Conservation (phyloP, 2,888 invertebrate species). For the Trichacis sp. region DNA sequence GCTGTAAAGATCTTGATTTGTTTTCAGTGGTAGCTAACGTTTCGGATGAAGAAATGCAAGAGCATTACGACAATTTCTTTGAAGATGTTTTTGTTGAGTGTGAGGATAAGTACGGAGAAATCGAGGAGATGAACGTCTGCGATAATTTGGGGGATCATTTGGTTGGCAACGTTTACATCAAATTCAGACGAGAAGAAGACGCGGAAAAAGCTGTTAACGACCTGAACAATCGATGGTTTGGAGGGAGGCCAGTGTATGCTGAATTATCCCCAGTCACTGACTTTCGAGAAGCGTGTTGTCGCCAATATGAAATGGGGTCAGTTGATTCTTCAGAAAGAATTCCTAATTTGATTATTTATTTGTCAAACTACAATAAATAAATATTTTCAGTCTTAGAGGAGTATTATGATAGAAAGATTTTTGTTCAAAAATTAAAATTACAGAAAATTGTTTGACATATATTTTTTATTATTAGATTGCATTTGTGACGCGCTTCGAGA, state of each 20-base stretch:
- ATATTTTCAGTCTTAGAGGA: too few species aligned
- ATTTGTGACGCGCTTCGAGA: too few species aligned
- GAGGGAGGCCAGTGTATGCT: constrained; percentile 96
- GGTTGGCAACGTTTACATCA: constrained; percentile 99
- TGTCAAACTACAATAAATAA: too few species aligned
- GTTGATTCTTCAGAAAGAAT: constrained; percentile 35
- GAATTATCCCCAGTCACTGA: constrained; percentile 99
- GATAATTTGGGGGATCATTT: constrained; percentile 99
- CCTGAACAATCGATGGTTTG: constrained; percentile 99
- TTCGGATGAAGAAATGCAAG: constrained; percentile 98
- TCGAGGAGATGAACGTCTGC: constrained; percentile 99
- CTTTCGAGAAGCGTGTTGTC: constrained; percentile 98
- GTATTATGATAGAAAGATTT: too few species aligned
- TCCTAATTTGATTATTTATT: not conserved
- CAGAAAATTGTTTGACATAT: too few species aligned
- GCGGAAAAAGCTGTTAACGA: constrained; percentile 98
- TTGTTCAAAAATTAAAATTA: too few species aligned
- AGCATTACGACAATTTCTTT: constrained; percentile 99
- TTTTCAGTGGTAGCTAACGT: constrained; percentile 87
- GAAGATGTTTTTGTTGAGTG: constrained; percentile 99
- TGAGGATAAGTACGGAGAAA: constrained; percentile 99
- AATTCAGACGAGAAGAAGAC: constrained; percentile 98
- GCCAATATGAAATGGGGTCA: constrained; percentile 98
- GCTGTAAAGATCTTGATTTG: too few species aligned
- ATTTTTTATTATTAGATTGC: too few species aligned